Conservation (phyloP, 2,888 invertebrate species). For the Maniola hyperantus region DNA sequence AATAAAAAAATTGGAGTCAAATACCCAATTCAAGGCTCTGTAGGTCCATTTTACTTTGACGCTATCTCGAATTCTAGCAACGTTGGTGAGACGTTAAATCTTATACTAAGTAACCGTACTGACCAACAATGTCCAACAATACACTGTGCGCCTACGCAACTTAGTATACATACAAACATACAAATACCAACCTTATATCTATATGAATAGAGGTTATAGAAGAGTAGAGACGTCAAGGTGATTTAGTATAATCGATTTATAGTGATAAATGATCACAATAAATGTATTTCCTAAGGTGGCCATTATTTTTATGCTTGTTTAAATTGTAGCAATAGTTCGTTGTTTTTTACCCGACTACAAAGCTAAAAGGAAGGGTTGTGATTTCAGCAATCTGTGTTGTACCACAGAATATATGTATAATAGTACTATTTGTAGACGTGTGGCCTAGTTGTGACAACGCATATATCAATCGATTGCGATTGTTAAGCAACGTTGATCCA, state of each 20-base stretch:
- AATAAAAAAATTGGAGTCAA: too few species aligned
- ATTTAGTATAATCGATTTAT: slow-evolving; percentile 48
- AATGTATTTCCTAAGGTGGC: slow-evolving; percentile 23
- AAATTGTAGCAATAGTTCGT: slow-evolving; percentile 14
- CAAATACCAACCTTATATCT: slow-evolving; percentile 24
- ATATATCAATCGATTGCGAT: too few species aligned
- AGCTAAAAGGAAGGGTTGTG: neutral
- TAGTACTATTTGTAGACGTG: too few species aligned
- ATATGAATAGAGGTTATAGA: neutral
- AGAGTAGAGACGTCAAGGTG: slow-evolving; percentile 7
- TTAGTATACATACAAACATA: neutral
- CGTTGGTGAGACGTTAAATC: too few species aligned
- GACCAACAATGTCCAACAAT: slow-evolving; percentile 39
- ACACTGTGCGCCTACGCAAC: slow-evolving; percentile 39
- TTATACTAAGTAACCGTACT: too few species aligned
- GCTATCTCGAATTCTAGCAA: too few species aligned
- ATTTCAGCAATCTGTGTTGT: too few species aligned
- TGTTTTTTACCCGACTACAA: neutral
- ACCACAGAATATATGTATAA: too few species aligned
- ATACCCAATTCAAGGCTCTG: too few species aligned
- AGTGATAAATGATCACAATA: slow-evolving; percentile 44
- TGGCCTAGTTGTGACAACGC: too few species aligned
- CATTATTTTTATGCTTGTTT: slow-evolving; percentile 24
- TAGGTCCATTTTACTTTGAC: too few species aligned
- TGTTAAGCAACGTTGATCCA: too few species aligned